Percentiles rank a stretch among this genome's conserved stretches.
Evolutionary conservation across 53 echinoderm and acorn worm species (phyloP).

Genomic region (Echinometra lucunter): DNA sequence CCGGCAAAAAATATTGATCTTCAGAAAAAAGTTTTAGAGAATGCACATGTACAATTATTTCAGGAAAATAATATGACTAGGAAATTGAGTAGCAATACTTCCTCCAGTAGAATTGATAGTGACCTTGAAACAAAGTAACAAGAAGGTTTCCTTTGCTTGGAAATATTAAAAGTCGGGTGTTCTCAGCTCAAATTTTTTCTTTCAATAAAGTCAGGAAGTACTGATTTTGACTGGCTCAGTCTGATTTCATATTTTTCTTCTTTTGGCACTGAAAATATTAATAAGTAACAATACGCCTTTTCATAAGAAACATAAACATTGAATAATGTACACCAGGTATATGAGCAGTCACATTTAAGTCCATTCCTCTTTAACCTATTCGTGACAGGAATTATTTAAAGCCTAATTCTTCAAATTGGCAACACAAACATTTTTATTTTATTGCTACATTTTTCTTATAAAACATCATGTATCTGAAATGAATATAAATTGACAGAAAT

Average conservation of each 20-base stretch:
- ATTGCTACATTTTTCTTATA: too few relatives aligned
- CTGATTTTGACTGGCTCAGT: neutral
- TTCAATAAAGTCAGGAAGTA: neutral
- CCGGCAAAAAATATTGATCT: neutral
- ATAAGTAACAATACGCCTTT: neutral
- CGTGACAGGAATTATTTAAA: too few relatives aligned
- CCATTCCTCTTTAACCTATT: too few relatives aligned
- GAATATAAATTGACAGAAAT: too few relatives aligned
- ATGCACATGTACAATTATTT: neutral
- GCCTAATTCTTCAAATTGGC: too few relatives aligned
- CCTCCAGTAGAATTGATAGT: neutral
- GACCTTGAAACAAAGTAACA: neutral
- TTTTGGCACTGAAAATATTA: neutral
- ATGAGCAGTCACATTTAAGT: neutral
- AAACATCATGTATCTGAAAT: too few relatives aligned
- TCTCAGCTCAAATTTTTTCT: neutral
- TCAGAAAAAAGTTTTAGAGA: neutral
- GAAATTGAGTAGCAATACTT: neutral
- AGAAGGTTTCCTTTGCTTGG: neutral
- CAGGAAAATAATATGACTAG: neutral
- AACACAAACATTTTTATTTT: too few relatives aligned
- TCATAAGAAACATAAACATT: neutral
- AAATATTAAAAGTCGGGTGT: neutral
- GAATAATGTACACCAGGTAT: neutral
- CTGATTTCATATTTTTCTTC: neutral